Conservation (phyloP, 1,140 invertebrate species). For the Lordiphosa collinella region DNA sequence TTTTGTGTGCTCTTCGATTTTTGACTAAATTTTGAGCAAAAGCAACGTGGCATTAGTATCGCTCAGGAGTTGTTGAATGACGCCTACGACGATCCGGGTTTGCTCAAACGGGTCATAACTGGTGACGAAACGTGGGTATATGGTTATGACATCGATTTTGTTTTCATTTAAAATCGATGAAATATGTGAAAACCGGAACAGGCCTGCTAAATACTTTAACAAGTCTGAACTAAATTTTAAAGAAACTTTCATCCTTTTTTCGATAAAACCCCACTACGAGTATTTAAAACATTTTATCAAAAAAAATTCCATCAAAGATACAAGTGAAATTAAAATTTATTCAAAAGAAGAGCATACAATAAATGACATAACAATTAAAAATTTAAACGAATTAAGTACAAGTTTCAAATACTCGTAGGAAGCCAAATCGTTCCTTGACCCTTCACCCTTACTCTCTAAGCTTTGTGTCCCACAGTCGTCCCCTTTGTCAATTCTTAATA, state of each 20-base stretch:
- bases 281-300: slow-evolving; percentile 43
- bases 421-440: slow-evolving; percentile 14
- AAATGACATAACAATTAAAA: slow-evolving; percentile 35
- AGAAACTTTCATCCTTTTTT: not conserved
- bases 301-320: slow-evolving; percentile 19
- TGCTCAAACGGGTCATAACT: too few relatives aligned
- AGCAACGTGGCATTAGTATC: too few relatives aligned
- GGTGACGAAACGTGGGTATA: too few relatives aligned
- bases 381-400: slow-evolving; percentile 39
- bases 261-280: slow-evolving; percentile 33
- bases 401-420: slow-evolving; percentile 51
- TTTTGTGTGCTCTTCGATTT: too few relatives aligned
- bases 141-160: too few relatives aligned
- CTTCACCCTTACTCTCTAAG: slow-evolving; percentile 35
- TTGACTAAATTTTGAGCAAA: too few relatives aligned
- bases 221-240: not conserved
- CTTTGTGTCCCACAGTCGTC: not conserved
- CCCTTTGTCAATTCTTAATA: slow-evolving; percentile 65
- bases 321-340: slow-evolving; percentile 46
- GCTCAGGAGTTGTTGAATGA: too few relatives aligned
- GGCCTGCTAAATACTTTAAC: slow-evolving; percentile 10
- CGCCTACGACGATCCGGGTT: too few relatives aligned
- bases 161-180: too few relatives aligned
- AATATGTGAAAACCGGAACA: too few relatives aligned
- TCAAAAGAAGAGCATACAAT: slow-evolving; percentile 51